phyloP scores from a whole-genome alignment of 1,140 invertebrate genomes.

The Seison nebaliae region DNA sequence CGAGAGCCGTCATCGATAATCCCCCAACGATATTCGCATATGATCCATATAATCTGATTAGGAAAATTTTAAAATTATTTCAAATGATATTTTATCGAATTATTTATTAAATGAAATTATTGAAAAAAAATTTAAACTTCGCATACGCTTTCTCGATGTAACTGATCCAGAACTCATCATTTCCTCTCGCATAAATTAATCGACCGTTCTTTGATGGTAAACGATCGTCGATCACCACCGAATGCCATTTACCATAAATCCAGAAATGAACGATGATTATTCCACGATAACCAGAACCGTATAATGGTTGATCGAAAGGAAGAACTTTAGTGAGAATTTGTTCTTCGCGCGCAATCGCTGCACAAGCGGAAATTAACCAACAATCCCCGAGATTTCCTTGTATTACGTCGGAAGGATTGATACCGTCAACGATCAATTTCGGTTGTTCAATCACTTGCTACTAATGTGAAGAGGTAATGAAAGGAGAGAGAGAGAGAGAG shows the following conservation, averaged over 20 bases:
- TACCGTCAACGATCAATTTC: constrained; percentile 9
- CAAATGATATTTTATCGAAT: no score
- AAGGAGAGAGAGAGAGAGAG: no score
- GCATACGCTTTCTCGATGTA: constrained; percentile 33
- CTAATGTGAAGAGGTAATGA: no score
- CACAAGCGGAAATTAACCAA: constrained; percentile 6
- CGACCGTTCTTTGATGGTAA: constrained; percentile 18
- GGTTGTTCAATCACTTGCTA: constrained; percentile 1
- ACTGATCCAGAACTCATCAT: constrained; percentile 31
- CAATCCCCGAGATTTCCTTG: constrained; percentile 11
- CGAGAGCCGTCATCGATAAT: constrained; percentile 20
- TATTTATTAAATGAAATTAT: no score
- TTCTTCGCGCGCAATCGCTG: background rate
- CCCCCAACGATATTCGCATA: constrained; percentile 20
- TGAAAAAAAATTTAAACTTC: constrained; percentile 24
- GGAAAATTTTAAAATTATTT: no score
- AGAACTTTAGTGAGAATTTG: constrained; percentile 5
- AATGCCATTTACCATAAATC: constrained; percentile 30
- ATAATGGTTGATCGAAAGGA: constrained; percentile 10
- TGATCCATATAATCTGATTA: no score
- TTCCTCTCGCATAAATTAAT: constrained; percentile 19
- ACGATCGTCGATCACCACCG: constrained; percentile 29
- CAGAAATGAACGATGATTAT: constrained; percentile 28
- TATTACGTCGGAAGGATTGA: constrained; percentile 4
- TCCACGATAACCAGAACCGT: constrained; percentile 16